Conservation (phyloP, 2,113 vertebrate species). For the Dromaius novaehollandiae region DNA sequence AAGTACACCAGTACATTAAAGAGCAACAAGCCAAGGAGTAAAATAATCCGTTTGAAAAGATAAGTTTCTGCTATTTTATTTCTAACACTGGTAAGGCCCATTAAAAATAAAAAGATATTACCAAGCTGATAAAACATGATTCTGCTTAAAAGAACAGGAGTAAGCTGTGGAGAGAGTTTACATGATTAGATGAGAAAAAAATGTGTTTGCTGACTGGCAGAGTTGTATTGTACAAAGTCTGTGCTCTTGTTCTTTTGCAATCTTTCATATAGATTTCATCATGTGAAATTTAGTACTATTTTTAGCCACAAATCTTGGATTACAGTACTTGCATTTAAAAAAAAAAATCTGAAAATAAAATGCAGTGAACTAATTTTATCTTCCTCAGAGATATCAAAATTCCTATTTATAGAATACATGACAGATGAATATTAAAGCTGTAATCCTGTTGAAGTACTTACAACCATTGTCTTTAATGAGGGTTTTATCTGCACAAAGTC, state of each 20-base stretch:
- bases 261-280: too few species aligned
- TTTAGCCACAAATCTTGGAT: too few species aligned
- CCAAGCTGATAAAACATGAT: constrained; percentile 32
- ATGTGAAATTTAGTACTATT: too few species aligned
- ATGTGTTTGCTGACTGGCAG: constrained; percentile 45
- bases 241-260: too few species aligned
- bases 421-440: too few species aligned
- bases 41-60: neutral
- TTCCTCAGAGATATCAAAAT: neutral
- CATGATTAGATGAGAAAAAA: constrained; percentile 56
- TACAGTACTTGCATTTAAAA: neutral
- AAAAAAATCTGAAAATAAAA: neutral
- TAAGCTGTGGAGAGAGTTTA: constrained; percentile 23
- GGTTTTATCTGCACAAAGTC: neutral
- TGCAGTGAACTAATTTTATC: neutral
- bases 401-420: neutral
- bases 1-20: neutral
- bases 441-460: neutral
- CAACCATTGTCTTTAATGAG: neutral
- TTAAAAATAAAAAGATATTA: constrained; percentile 24
- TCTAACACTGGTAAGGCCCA: constrained; percentile 9
- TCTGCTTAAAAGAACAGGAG: constrained; percentile 17
- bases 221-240: neutral
- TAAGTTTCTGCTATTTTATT: neutral
- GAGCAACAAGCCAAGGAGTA: neutral